Conservation (phyloP, 2,797 vertebrate species). For the Chaunax sp. region DNA sequence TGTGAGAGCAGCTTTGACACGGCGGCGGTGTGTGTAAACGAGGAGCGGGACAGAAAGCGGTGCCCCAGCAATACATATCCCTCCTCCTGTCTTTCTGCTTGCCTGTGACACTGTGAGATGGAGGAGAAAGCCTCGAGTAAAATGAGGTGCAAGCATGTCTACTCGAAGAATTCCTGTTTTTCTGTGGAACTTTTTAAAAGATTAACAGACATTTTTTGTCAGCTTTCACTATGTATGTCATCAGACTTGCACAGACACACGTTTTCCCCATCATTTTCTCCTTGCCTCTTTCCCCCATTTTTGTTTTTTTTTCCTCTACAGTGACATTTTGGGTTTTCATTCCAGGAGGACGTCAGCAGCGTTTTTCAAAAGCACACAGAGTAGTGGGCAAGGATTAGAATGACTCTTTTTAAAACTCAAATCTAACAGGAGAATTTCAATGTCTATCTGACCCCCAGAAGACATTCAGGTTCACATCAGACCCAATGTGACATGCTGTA, state of each 20-base stretch:
- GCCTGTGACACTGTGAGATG: constrained; percentile 73
- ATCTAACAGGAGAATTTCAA: constrained; percentile 64
- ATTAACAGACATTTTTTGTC: constrained; percentile 74
- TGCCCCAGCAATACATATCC: constrained; percentile 65
- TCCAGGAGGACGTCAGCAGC: constrained; percentile 83
- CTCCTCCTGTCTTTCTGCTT: constrained; percentile 67
- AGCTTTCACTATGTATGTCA: constrained; percentile 83
- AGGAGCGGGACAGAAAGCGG: constrained; percentile 74
- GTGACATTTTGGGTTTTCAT: constrained; percentile 85
- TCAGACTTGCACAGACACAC: constrained; percentile 65
- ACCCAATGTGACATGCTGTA: constrained; percentile 29
- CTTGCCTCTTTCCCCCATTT: background rate
- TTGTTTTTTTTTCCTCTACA: constrained; percentile 32
- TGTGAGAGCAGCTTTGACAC: constrained; percentile 81
- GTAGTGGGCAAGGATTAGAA: constrained; percentile 79
- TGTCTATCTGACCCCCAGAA: constrained; percentile 56
- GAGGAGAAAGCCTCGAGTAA: constrained; percentile 78
- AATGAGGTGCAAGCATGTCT: constrained; percentile 78
- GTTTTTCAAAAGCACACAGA: constrained; percentile 83
- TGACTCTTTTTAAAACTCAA: constrained; percentile 83
- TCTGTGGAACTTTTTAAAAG: constrained; percentile 73
- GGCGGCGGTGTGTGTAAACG: constrained; percentile 67
- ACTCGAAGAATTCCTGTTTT: constrained; percentile 76
- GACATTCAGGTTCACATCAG: constrained; percentile 49
- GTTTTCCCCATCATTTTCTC: constrained; percentile 31